Base-by-base conservation (phyloP, 2,113 vertebrate species). In the Halichoerus grypus region DNA sequence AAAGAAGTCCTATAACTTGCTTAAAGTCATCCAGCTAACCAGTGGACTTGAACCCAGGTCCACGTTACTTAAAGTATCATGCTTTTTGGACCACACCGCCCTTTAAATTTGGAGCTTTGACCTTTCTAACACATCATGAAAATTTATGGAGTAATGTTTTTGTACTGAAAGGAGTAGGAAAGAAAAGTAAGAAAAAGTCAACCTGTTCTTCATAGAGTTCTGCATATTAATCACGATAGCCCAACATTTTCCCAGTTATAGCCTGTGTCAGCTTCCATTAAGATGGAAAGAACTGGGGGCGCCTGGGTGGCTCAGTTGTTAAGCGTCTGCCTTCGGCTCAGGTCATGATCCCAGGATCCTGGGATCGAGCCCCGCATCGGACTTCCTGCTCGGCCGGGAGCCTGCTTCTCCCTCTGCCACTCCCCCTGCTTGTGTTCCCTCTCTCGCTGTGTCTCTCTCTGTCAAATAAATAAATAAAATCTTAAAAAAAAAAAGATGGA, bases 241-340 rank as follows among this genome's bases (percentile, higher is more conserved):
- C 39, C 28, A 59, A 11, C 24, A 91, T 81, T 95, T 94, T 59
- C 63, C 36, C 61, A 84, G 18, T 90, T 95, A 79, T 69, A 93
- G 57, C 12, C 69, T 49, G 33, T 90, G 83, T 87, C 55, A 81
- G 26, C 63, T 91, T 97, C 92, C 51, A 92, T 95, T 91, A 92
- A 84, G 28, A 57, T 81, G 19, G 80, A 46, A 90, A 92, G 28
- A 92, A 51, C 9, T 36, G 18, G 31, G 46, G 46, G 46, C 1
- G 1, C 46, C 7, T 46, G 7, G 46, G 46, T 46, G 46, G 46
- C 46, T 46, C 46, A 46, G 46, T 7, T 1, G 46, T 46, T 46
- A 46, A 46, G 46, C 46, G 46, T 46, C 46, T 46, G 46, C 46
- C 46, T 46, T 46, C 46, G 7, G 46, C 46, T 46, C 46, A 46